These are phyloP conservation scores for Recurvirostra avosetta DNA, from an alignment of 2,113 vertebrate genomes.

Conservation along the genomic window DNA sequence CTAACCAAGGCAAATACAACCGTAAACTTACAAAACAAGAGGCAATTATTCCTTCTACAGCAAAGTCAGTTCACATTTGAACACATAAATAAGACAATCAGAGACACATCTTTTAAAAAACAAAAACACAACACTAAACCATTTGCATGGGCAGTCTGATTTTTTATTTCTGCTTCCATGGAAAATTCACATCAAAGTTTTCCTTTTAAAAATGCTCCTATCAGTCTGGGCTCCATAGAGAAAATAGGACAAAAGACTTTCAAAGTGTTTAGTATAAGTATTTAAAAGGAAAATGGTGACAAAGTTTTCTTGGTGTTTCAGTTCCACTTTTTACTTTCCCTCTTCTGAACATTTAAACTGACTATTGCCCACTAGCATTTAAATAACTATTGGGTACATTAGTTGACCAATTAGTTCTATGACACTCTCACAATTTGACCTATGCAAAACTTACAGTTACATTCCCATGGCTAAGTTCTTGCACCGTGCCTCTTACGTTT, in stretches of 20 bases:
- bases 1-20: not conserved
- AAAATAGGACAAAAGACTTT: not conserved
- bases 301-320: not conserved
- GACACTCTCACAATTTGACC: not conserved
- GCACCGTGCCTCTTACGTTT: not conserved
- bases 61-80: not conserved
- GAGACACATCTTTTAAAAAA: not conserved
- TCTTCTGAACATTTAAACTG: not conserved
- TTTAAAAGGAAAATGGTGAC: not conserved
- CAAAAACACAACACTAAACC: not conserved
- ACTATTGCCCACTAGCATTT: not conserved
- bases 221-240: not conserved
- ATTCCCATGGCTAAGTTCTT: not conserved
- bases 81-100: not conserved
- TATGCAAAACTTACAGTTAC: not conserved
- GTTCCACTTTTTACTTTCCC: not conserved
- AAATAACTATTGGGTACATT: not conserved
- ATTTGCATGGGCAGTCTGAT: not conserved
- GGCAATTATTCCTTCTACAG: not conserved
- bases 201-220: not conserved
- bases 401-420: not conserved
- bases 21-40: not conserved
- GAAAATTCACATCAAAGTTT: not conserved
- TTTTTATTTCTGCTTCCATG: not conserved
- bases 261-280: not conserved